These are phyloP conservation scores for Pomacea maculata DNA, from an alignment of 1,140 invertebrate genomes.

Conservation along the genomic window DNA sequence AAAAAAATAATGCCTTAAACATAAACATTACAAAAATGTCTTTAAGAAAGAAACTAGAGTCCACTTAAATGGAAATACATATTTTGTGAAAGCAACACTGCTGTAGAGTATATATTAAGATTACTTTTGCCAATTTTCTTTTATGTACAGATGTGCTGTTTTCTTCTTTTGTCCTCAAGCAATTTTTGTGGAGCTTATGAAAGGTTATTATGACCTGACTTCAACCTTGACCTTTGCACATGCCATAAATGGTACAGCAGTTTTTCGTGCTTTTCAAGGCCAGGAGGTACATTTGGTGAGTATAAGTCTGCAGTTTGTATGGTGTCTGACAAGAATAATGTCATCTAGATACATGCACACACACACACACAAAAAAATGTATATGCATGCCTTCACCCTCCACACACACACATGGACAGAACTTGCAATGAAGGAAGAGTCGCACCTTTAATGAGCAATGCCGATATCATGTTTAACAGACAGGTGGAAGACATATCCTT, in stretches of 20 bases:
- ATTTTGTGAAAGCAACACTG: too few relatives aligned
- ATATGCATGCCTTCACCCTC: not conserved
- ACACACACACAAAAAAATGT: too few relatives aligned
- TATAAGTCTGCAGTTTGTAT: not conserved
- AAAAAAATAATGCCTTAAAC: too few relatives aligned
- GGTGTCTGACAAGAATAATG: not conserved
- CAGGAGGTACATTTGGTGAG: conserved; percentile 42
- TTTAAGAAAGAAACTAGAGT: too few relatives aligned
- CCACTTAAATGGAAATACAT: too few relatives aligned
- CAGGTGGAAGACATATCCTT: conserved; percentile 31
- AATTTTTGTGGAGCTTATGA: conserved; percentile 32
- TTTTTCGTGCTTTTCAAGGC: conserved; percentile 27
- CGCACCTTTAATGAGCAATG: not conserved
- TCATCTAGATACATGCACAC: not conserved
- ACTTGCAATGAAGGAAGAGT: not conserved
- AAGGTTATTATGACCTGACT: conserved; percentile 36
- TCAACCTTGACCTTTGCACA: conserved; percentile 23
- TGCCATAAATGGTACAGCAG: conserved; percentile 4
- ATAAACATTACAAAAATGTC: too few relatives aligned
- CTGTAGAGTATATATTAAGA: too few relatives aligned
- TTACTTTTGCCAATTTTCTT: too few relatives aligned
- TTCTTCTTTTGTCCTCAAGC: conserved; percentile 15
- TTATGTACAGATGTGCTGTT: too few relatives aligned
- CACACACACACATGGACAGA: not conserved
- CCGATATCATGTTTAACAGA: conserved; percentile 14